Evolutionary conservation across 2,888 invertebrate genomes (phyloP), one percentile per base, ranked within the genome.

Genomic region (Tiliacea aurago): DNA sequence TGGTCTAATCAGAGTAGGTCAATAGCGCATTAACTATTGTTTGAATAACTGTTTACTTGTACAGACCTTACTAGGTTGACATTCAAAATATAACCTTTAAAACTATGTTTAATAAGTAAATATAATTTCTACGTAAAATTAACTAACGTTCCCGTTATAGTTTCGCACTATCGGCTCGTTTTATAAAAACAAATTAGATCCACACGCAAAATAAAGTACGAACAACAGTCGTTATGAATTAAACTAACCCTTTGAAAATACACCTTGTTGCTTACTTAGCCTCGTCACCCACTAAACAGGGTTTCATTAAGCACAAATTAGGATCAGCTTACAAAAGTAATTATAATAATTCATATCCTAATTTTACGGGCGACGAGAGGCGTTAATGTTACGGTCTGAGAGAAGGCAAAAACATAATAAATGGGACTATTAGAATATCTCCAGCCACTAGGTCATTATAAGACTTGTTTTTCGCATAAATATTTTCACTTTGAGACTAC

Each of bases 261-360:
- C 63, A 69, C 73, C 70, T 72, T 70, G 66, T 64, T 43, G 70
- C 58, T 41, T 70, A 72, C 61, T 81, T 69, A 74, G 67, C 56
- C 37, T 59, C 53, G 37, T 73, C 68, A 71, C 65, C 70, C 55
- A 73, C 84, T 86, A 84, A 89, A 82, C 80, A 87, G 78, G 78
- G 81, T 80, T 78, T 69, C 61, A 87, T 77, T 81, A 80, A 70
- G 64, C 65, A 55, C 20, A 81, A 84, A 83, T 87, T 86, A 84
- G 72, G 82, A 79, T 80, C 79, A 79, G 78, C 81, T 83, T 84
- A 83, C 83, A 78, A 84, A 86, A 88, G 84, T 85, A 85, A 89
- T 90, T 84, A 88, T 80, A 85, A 89, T 90, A 90, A 86, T 88
- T 89, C 82, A 86, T 80, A 83, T 85, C 83, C 79, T 85, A 86